Base-by-base conservation (phyloP, 2,888 invertebrate genomes). In the Neelides folsomi region DNA sequence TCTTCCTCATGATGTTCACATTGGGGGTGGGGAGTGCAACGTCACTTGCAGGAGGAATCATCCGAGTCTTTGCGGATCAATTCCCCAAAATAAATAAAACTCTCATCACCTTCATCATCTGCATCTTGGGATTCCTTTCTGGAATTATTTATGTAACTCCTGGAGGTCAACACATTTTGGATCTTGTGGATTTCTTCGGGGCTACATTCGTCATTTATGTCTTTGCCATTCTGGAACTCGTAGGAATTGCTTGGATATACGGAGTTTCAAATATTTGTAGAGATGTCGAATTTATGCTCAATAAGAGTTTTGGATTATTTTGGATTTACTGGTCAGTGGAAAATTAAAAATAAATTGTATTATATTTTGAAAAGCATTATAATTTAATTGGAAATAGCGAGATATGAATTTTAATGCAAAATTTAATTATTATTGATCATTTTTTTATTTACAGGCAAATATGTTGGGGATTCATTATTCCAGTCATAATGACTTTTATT, bases 391-490 rank as follows among this genome's bases (percentile, higher is more conserved):
- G n/a, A n/a, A n/a, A n/a, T n/a, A n/a, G n/a, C n/a, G n/a, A n/a
- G n/a, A n/a, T n/a, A n/a, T n/a, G n/a, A n/a, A n/a, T n/a, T n/a
- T n/a, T n/a, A n/a, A n/a, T n/a, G n/a, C n/a, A n/a, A n/a, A n/a
- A n/a, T n/a, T n/a, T n/a, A n/a, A n/a, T n/a, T n/a, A n/a, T n/a
- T n/a, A n/a, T n/a, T n/a, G n/a, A n/a, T n/a, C n/a, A n/a, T n/a
- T n/a, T n/a, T n/a, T n/a, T n/a, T n/a, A n/a, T n/a, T n/a, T 88
- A 86, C 68, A 88, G 87, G 87, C 76, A 86, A 55, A 16, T 52
- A 7, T 86, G 85, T 60, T 89, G 88, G 88, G 77, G 78, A 0
- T 37, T 84, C 6, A 68, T 86, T 39, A 82, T 83, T 1, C 88
- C 88, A 0, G 64, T 76, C 2, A 73, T 84, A 54, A 79, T 87